Conservation (phyloP, 2,888 invertebrate genomes). For the Scaptomyza reducta region DNA sequence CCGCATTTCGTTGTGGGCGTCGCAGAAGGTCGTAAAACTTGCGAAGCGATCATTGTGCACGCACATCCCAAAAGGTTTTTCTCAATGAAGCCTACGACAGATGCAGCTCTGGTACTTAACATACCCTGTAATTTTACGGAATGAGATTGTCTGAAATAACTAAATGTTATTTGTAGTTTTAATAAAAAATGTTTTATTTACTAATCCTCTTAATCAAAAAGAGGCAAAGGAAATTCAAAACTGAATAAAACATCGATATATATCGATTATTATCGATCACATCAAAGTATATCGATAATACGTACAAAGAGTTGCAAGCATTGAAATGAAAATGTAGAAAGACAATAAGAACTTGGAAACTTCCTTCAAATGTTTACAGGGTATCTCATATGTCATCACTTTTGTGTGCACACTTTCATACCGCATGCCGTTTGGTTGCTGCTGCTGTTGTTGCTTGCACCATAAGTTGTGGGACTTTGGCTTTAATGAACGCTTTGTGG, state of each 20-base stretch:
- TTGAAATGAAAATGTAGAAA: background rate
- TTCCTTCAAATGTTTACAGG: constrained; percentile 6
- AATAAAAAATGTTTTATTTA: too few species aligned
- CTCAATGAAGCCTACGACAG: constrained; percentile 66
- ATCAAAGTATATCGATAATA: too few species aligned
- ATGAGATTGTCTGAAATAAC: background rate
- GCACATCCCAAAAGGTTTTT: constrained; percentile 70
- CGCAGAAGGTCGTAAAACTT: constrained; percentile 75
- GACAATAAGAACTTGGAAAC: background rate
- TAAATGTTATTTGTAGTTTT: too few species aligned
- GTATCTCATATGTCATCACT: background rate
- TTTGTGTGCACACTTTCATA: background rate
- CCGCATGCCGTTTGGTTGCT: constrained; percentile 16
- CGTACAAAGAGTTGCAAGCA: too few species aligned
- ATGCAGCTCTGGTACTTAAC: constrained; percentile 30
- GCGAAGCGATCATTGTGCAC: constrained; percentile 67
- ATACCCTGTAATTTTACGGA: constrained; percentile 29
- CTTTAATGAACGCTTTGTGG: constrained; percentile 73
- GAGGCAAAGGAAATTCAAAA: too few species aligned
- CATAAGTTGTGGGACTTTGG: constrained; percentile 59
- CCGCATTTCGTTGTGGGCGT: constrained; percentile 66
- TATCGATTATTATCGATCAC: background rate
- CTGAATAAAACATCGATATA: too few species aligned
- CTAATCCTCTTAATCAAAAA: too few species aligned
- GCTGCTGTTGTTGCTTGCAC: constrained; percentile 22